Conservation (phyloP, 2,113 vertebrate genomes). For the Apistogramma diplotaenia region DNA sequence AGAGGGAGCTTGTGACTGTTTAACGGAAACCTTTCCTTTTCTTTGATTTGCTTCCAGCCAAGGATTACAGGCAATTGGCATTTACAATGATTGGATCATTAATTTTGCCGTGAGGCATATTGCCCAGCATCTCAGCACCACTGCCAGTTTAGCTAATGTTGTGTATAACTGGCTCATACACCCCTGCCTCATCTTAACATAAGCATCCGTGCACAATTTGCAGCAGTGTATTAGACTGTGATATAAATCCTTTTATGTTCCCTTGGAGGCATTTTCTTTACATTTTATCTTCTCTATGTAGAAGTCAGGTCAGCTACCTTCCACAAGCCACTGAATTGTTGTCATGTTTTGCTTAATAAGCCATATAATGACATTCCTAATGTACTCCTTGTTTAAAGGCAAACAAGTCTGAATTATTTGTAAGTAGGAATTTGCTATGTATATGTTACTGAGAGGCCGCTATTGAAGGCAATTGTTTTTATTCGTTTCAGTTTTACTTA, state of each 20-base stretch:
- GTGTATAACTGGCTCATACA: slow-evolving; percentile 24
- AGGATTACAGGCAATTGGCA: slow-evolving; percentile 80
- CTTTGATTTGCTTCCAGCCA: slow-evolving; percentile 79
- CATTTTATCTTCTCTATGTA: background rate
- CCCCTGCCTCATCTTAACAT: slow-evolving; percentile 1
- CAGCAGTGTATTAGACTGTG: background rate
- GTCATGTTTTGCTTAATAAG: background rate
- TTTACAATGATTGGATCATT: slow-evolving; percentile 78
- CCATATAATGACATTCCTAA: background rate
- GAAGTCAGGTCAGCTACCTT: background rate
- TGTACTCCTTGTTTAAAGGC: background rate
- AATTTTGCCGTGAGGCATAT: slow-evolving; percentile 58
- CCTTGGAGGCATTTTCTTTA: background rate
- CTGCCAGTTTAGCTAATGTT: slow-evolving; percentile 37
- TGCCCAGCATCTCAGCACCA: slow-evolving; percentile 46
- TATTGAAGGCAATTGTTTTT: background rate
- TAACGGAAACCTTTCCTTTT: slow-evolving; percentile 80
- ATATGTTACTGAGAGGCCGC: background rate
- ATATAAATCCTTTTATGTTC: background rate
- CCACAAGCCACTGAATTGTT: background rate
- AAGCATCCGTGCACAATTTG: slow-evolving; percentile 2
- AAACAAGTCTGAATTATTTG: background rate
- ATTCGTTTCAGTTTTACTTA: slow-evolving; percentile 13
- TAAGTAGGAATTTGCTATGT: background rate
- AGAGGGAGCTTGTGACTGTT: slow-evolving; percentile 82